Evolutionary conservation across 2,797 vertebrate genomes (phyloP).

Genomic region (Hybognathus amarus): DNA sequence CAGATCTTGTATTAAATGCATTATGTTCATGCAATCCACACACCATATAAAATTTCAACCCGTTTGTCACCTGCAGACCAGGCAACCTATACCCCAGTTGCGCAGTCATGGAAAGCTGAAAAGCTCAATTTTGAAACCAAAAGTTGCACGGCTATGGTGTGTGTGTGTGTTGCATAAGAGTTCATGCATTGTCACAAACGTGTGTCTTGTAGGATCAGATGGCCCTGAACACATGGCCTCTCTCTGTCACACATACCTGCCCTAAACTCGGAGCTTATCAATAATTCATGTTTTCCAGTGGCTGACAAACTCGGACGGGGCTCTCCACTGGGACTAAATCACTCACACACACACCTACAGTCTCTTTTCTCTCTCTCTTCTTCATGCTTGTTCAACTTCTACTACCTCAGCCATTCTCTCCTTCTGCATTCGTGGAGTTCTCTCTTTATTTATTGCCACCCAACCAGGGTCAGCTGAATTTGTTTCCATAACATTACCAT

Average conservation of each 20-base stretch:
- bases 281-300: conserved; percentile 69
- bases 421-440: neutral
- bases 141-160: too few relatives aligned
- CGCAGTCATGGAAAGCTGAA: too few relatives aligned
- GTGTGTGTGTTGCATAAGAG: conserved; percentile 10
- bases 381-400: conserved; percentile 6
- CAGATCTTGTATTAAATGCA: too few relatives aligned
- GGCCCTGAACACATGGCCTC: conserved; percentile 40
- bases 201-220: conserved; percentile 29
- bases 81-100: too few relatives aligned
- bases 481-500: conserved; percentile 1
- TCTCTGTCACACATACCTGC: conserved; percentile 41
- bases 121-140: too few relatives aligned
- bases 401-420: neutral
- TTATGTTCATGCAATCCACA: too few relatives aligned
- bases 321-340: conserved; percentile 54
- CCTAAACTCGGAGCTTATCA: conserved; percentile 59
- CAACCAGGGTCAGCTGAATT: neutral
- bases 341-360: conserved; percentile 29
- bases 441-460: conserved; percentile 1
- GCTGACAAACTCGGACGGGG: conserved; percentile 53
- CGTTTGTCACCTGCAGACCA: too few relatives aligned
- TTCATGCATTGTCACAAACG: neutral
- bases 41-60: too few relatives aligned
- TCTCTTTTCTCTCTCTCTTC: neutral